Evolutionary conservation across 2,113 vertebrate genomes (phyloP), one percentile per base, ranked within the genome.

Genomic region (Gallinago paraguaiae): DNA sequence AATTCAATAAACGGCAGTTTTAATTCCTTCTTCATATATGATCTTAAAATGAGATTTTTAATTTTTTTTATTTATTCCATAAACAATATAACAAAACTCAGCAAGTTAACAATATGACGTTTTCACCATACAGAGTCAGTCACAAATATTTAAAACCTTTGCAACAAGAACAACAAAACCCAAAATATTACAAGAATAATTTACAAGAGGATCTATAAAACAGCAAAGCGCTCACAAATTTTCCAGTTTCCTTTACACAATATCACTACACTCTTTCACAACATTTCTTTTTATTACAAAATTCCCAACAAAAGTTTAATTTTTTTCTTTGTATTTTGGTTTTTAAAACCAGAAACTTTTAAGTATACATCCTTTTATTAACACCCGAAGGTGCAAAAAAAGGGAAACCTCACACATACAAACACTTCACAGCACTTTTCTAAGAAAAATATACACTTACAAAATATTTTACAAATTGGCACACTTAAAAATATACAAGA

Each of bases 381-480:
- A 98, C 99, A 99, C 98, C 98, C 96, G 97, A 94, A 98, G 99
- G 99, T 98, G 98, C 98, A 98, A 98, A 99, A 99, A 99, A 99
- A 99, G 99, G 99, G 98, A 99, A 97, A 98, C 98, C 98, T 98
- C 98, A 99, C 98, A 99, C 99, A 98, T 98, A 98, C 98, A 99
- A 99, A 99, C 99, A 99, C 99, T 99, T 99, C 99, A 99, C 99
- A 99, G 98, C 99, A 99, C 99, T 99, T 99, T 98, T 98, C 99
- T 99, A 99, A 99, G 99, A 99, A 99, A 99, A 99, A 99, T 99
- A 99, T 99, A 99, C 99, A 99, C 99, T 99, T 99, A 99, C 99
- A 99, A 99, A 99, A 99, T 99, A 99, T 99, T 98, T 99, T 99
- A 99, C 99, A 99, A 99, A 99, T 99, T 99, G 99, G 99, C 99